phyloP scores from a whole-genome alignment of 1,140 invertebrate genomes.

The Augochlora pura region DNA sequence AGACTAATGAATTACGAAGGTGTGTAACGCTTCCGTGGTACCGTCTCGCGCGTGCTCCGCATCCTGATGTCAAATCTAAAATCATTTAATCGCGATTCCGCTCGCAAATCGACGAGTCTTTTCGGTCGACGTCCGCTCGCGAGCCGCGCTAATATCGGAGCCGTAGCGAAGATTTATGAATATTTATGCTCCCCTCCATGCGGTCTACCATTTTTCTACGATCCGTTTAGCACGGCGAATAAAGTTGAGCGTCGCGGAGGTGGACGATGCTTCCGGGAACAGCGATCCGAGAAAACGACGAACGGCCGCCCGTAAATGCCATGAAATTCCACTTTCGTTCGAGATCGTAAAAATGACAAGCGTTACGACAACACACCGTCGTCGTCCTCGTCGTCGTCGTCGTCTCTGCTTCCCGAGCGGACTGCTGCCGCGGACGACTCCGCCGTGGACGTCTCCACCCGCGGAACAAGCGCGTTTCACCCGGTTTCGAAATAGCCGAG shows the following conservation, averaged over 20 bases:
- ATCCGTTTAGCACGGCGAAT: no score
- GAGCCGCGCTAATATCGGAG: no score
- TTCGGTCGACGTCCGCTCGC: no score
- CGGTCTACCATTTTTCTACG: no score
- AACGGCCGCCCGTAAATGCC: neutral
- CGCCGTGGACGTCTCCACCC: no score
- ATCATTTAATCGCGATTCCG: no score
- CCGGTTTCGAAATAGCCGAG: constrained; percentile 10
- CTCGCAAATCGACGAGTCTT: no score
- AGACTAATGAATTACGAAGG: neutral
- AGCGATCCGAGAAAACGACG: neutral
- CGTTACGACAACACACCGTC: constrained; percentile 29
- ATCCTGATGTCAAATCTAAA: no score
- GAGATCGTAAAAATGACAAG: constrained; percentile 11
- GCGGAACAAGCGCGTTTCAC: constrained; percentile 20
- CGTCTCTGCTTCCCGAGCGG: constrained; percentile 4
- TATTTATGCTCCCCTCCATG: no score
- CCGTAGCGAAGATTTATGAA: no score
- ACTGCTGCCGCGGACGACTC: constrained; percentile 8
- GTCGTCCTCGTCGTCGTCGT: no score
- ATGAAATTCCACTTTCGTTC: constrained; percentile 9
- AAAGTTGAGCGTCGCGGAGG: constrained; percentile 21
- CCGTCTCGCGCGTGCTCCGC: neutral
- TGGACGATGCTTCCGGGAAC: no score
- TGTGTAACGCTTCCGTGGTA: neutral